These are phyloP conservation scores for Pachydiplax longipennis DNA, from an alignment of 2,888 invertebrate genomes.

Conservation along the genomic window DNA sequence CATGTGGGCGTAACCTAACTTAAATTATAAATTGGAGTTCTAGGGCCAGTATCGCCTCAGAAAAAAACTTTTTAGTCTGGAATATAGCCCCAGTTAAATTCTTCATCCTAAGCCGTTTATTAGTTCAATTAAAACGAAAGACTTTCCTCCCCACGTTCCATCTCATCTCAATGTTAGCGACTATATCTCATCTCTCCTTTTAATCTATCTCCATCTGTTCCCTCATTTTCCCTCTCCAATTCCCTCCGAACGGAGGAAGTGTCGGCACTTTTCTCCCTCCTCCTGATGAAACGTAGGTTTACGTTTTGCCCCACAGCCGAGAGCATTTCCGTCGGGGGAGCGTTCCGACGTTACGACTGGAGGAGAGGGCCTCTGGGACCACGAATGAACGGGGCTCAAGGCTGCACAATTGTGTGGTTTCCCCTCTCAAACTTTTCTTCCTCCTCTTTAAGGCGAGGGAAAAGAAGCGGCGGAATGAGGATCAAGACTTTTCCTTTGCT, in stretches of 20 bases:
- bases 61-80: too few species aligned
- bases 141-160: neutral
- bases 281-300: neutral
- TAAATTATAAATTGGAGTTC: too few species aligned
- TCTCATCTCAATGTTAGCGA: neutral
- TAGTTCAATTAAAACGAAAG: neutral
- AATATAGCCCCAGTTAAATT: too few species aligned
- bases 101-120: too few species aligned
- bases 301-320: neutral
- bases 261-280: neutral
- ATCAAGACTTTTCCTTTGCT: conserved; percentile 18
- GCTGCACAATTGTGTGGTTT: conserved; percentile 29
- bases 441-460: neutral
- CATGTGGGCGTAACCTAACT: too few species aligned
- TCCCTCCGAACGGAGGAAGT: neutral
- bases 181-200: neutral
- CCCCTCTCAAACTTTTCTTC: neutral
- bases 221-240: neutral
- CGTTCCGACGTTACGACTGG: conserved; percentile 30
- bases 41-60: too few species aligned
- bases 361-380: neutral
- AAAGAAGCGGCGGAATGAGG: neutral
- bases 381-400: conserved; percentile 3
- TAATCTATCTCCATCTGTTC: neutral
- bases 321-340: conserved; percentile 33